These are phyloP conservation scores for Lipotes vexillifer DNA, from an alignment of 2,113 vertebrate species.

Conservation along the genomic window DNA sequence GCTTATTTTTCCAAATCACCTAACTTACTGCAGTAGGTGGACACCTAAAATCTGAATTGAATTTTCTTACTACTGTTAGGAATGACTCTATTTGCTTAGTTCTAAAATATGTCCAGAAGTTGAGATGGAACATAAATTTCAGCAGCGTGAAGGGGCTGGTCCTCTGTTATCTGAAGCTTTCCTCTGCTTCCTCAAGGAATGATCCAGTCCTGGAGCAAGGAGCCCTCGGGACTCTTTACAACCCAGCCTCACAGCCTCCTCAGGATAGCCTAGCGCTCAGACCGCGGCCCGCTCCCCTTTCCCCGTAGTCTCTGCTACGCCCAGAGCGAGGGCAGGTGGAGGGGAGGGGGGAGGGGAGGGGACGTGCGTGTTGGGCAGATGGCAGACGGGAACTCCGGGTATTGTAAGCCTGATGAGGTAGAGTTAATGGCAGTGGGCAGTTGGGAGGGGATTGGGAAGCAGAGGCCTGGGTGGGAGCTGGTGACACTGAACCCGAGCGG, in stretches of 20 bases:
- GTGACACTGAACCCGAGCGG: rapidly evolving
- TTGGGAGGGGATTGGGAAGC: rapidly evolving
- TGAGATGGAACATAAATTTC: not conserved
- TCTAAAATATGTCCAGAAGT: not conserved
- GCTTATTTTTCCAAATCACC: not conserved
- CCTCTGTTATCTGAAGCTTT: not conserved
- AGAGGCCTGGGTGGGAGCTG: rapidly evolving
- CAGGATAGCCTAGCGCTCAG: not conserved
- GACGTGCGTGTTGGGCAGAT: rapidly evolving
- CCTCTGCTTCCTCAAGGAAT: not conserved
- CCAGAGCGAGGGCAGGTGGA: rapidly evolving
- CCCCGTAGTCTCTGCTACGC: not conserved
- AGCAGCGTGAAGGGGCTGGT: rapidly evolving
- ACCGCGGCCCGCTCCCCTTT: not conserved
- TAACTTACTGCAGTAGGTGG: not conserved
- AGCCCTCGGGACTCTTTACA: no score
- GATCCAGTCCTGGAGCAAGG: rapidly evolving
- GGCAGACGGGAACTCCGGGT: rapidly evolving
- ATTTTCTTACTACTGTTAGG: not conserved
- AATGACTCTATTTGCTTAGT: not conserved
- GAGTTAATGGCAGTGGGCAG: rapidly evolving
- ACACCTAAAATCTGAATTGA: not conserved
- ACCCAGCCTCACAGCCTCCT: not conserved
- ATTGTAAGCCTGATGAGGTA: rapidly evolving
- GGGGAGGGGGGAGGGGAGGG: no score